A percentile compares a stretch with the other conserved stretches of the same genome.
Conservation (phyloP, 2,113 vertebrate genomes). For the Sprattus sprattus region DNA sequence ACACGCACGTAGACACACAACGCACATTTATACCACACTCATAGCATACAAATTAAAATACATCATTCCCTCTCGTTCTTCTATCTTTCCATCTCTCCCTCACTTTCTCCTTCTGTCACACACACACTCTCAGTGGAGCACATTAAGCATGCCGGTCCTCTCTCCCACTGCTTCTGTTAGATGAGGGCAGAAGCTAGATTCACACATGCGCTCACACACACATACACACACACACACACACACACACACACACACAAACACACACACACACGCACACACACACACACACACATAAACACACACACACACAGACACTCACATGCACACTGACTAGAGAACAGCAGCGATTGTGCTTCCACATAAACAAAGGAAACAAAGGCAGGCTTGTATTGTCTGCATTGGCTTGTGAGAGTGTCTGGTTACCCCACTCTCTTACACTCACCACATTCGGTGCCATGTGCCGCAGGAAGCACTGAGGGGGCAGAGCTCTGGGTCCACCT, state of each 20-base stretch:
- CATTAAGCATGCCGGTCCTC: slow-evolving; percentile 1
- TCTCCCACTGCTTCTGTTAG: not conserved
- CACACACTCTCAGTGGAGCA: not conserved
- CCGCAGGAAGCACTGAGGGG: not conserved
- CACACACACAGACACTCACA: not conserved
- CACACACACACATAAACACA: slow-evolving; percentile 1
- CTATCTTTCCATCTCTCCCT: not conserved
- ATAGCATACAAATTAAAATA: slow-evolving; percentile 6
- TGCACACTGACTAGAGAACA: not conserved
- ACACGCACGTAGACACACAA: not conserved
- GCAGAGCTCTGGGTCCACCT: not conserved
- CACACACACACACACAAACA: not conserved
- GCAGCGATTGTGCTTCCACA: not conserved
- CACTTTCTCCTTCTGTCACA: not conserved
- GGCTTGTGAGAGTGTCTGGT: not conserved
- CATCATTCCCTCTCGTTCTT: not conserved
- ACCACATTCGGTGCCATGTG: not conserved
- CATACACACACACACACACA: too few species aligned
- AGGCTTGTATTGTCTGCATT: slow-evolving; percentile 5
- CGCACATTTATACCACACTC: not conserved
- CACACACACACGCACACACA: not conserved
- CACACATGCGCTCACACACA: not conserved
- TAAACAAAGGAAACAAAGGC: slow-evolving; percentile 13
- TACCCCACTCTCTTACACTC: not conserved
- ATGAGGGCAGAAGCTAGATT: not conserved